These are phyloP conservation scores for Bicyclus anynana DNA, from an alignment of 1,140 invertebrate species.

Conservation along the genomic window DNA sequence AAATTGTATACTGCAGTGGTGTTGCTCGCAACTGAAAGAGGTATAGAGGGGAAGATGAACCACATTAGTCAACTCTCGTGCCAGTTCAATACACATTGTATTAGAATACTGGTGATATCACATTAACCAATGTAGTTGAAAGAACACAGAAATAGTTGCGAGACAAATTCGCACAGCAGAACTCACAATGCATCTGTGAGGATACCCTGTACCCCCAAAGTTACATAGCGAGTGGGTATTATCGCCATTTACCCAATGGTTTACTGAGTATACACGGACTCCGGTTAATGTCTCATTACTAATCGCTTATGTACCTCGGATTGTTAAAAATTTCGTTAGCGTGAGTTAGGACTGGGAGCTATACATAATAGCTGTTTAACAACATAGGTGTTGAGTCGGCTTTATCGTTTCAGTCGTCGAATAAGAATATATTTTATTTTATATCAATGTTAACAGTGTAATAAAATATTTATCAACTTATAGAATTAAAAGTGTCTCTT, in stretches of 20 bases:
- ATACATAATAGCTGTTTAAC: no score
- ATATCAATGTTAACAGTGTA: no score
- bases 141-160: slow-evolving; percentile 15
- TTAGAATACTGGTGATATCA: slow-evolving; percentile 6
- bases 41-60: background rate
- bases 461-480: no score
- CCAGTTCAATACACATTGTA: slow-evolving; percentile 4
- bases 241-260: slow-evolving; percentile 28
- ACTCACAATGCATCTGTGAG: slow-evolving; percentile 12
- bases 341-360: slow-evolving; percentile 24
- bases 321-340: slow-evolving; percentile 29
- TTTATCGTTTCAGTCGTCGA: no score
- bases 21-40: slow-evolving; percentile 9
- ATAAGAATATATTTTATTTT: no score
- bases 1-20: slow-evolving; percentile 32
- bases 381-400: no score
- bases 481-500: no score
- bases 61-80: slow-evolving; percentile 4
- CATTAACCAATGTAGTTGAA: background rate
- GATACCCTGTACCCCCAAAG: slow-evolving; percentile 1
- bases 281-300: background rate
- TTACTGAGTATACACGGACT: slow-evolving; percentile 43
- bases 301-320: background rate
- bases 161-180: slow-evolving; percentile 21
- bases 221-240: slow-evolving; percentile 18